Conservation (phyloP, 1,140 invertebrate genomes). For the Heliconius himera region DNA sequence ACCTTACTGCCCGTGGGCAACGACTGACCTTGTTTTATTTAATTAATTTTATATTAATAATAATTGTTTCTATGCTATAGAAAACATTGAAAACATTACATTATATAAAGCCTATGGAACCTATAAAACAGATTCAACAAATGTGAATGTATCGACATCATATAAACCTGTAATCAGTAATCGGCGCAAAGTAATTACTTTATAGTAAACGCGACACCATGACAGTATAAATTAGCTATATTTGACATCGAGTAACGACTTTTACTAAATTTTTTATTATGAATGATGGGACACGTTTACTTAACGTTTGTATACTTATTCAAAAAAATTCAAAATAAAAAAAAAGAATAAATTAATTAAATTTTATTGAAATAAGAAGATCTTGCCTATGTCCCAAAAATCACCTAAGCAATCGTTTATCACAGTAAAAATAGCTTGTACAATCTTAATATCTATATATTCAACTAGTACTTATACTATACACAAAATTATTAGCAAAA, state of each 20-base stretch:
- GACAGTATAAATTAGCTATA: neutral
- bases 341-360: too few relatives aligned
- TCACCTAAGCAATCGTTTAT: slow-evolving; percentile 62
- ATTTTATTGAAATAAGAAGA: neutral
- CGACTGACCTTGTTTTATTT: too few relatives aligned
- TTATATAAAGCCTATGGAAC: neutral
- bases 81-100: neutral
- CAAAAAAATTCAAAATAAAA: too few relatives aligned
- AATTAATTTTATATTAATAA: too few relatives aligned
- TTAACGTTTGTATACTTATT: neutral
- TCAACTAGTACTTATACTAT: neutral
- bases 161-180: neutral
- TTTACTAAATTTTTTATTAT: neutral
- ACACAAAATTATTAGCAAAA: slow-evolving; percentile 20
- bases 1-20: too few relatives aligned
- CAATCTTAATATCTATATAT: slow-evolving; percentile 30
- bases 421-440: slow-evolving; percentile 37
- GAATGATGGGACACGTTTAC: neutral
- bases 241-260: neutral
- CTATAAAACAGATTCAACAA: neutral
- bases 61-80: too few relatives aligned
- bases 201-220: neutral
- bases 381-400: slow-evolving; percentile 41
- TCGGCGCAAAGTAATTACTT: neutral
- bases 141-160: neutral